Base-by-base conservation (phyloP, 2,113 vertebrate genomes). In the Camelus bactrianus region DNA sequence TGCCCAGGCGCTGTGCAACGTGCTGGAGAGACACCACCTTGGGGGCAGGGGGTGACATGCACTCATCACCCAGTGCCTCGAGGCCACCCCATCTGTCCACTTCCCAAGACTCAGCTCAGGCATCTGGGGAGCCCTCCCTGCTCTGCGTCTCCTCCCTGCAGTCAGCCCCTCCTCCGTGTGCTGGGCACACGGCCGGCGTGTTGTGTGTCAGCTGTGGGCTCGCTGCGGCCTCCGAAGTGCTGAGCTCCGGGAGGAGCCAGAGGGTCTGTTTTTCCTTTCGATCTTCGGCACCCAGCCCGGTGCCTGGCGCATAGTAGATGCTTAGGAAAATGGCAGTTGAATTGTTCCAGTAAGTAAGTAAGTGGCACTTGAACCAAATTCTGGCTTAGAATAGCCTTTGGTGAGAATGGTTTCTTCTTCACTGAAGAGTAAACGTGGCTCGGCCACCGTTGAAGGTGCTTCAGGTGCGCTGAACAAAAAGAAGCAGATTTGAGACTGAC, bases 111-210 rank as follows among this genome's bases (percentile, higher is more conserved):
- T 42, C 32, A 6, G 56, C 30, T 85, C 54, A 32, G 20, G 32
- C 50, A 22, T 58, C 73, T 6, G 6, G 75, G 60, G 82, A 76
- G 13, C 32, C 80, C 67, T 24, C 62, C 38, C 19, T 24, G 17
- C 52, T 81, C 52, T 81, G 42, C 38, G 10, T 56, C 24, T 0
- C 19, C 84, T n/a, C 38, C 26, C 16, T 32, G 9, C 32, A 6
- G 0, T 38, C 8, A n/a, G 5, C 5, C 28, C 22, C 60, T 79
- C 42, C 56, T 58, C 13, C 3, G 0, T 6, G 16, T 69, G 4
- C 65, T 52, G 56, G 35, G 5, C 24, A 3, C 28, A 35, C 22
- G 4, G 56, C 24, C 8, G 2, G 1, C 58, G 8, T 2, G 0
- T 19, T 1, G 5, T 0, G 8, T 22, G 48, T 67, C 10, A 20